Evolutionary conservation across 2,797 vertebrate genomes (phyloP), one percentile per base, ranked within the genome.

Genomic region (Synaphobranchus kaupii): DNA sequence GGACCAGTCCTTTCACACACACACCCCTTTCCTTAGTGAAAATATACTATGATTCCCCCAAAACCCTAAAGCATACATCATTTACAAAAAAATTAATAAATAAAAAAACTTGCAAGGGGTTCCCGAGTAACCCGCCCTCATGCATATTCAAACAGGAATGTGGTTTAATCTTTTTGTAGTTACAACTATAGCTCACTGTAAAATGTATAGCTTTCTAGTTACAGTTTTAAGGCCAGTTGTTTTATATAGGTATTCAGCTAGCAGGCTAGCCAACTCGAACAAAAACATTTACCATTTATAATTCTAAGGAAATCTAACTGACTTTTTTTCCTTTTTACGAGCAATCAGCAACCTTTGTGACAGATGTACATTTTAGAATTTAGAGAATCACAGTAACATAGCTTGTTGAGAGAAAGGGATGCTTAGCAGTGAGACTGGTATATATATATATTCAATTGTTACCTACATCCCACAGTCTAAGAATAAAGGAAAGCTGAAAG

Each of bases 381-480:
- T 4, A 81, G 8, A 81, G 78, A 81, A 48, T 48, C 8, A 17
- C 31, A 39, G 12, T 34, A 39, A 39, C 12, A 39, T 28, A 17
- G 13, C 34, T 44, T 20, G 15, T 81, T 15, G 10, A 44, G 47
- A 80, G 22, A n/a, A 80, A 2, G 3, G 34, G 71, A 76, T 15
- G 44, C 44, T 50, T 50, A 50, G 50, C 50, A 10, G 78, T 25
- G 78, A 81, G 44, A 81, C 47, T 9, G 31, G 73, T 5, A 15
- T 2, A 25, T 9, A 48, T 73, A 73, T 17, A 39, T 73, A 3
- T 73, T 66, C 63, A 25, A 73, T 73, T 25, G 0, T 80, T 47
- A 81, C 78, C 22, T 81, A 25, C 20, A 81, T 25, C 78, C 47
- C 78, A 78, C 73, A 47, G 34, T 44, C 71, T 76, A 76, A 44